Conservation (phyloP, 1,140 invertebrate genomes). For the Brachionus sp. region DNA sequence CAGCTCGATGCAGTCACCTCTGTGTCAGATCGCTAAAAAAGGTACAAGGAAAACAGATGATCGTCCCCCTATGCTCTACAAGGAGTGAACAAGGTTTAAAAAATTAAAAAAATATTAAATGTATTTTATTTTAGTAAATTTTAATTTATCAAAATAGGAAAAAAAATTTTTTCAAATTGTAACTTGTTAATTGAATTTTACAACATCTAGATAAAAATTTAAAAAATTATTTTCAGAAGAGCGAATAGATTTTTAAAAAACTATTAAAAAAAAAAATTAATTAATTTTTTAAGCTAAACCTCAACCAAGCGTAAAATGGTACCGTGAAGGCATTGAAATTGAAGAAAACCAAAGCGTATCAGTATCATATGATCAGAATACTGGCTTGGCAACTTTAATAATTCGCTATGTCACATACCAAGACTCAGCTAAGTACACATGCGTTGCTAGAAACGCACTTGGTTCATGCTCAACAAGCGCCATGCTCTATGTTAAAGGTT, state of each 20-base stretch:
- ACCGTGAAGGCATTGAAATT: conserved; percentile 38
- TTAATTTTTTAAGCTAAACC: conserved; percentile 46
- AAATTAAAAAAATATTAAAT: too few relatives aligned
- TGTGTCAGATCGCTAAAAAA: too few relatives aligned
- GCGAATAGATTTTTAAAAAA: not conserved
- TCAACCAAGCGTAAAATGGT: conserved; percentile 47
- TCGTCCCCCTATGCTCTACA: too few relatives aligned
- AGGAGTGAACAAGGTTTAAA: too few relatives aligned
- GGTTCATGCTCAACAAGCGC: conserved; percentile 54
- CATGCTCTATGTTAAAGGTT: conserved; percentile 44
- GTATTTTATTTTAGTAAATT: too few relatives aligned
- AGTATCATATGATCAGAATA: not conserved
- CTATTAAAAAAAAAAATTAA: not conserved
- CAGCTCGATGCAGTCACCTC: too few relatives aligned
- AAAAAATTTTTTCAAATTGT: too few relatives aligned
- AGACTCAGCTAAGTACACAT: conserved; percentile 55
- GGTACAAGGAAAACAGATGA: too few relatives aligned
- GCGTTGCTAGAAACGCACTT: conserved; percentile 55
- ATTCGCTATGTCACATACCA: conserved; percentile 52
- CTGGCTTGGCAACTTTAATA: conserved; percentile 48
- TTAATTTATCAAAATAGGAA: too few relatives aligned
- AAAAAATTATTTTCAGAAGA: too few relatives aligned
- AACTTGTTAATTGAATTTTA: too few relatives aligned
- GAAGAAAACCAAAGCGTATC: conserved; percentile 2
- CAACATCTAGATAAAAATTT: too few relatives aligned